phyloP scores from a whole-genome alignment of 2,113 vertebrate species.

The Motacilla tschutschensis region DNA sequence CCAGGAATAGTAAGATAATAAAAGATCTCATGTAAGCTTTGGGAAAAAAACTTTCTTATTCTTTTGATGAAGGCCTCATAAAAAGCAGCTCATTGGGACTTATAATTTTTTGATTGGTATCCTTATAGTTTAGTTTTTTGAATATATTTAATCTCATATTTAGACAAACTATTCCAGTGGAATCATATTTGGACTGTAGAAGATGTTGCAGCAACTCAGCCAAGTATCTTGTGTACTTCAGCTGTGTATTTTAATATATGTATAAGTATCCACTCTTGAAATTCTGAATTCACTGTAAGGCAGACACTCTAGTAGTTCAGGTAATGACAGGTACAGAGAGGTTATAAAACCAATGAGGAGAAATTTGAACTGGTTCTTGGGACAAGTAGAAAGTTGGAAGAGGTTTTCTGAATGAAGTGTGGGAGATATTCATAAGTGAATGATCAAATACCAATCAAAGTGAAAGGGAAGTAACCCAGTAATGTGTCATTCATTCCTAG shows the following conservation, averaged over 20 bases:
- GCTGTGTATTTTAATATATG: neutral
- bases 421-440: neutral
- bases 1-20: neutral
- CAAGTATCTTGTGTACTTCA: neutral
- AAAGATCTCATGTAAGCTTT: neutral
- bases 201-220: accelerated
- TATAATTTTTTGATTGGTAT: neutral
- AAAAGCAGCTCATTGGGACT: neutral
- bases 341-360: neutral
- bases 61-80: neutral
- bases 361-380: neutral
- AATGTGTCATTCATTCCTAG: neutral
- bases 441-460: neutral
- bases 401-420: neutral
- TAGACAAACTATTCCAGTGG: neutral
- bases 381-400: neutral
- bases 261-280: neutral
- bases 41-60: neutral
- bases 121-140: neutral
- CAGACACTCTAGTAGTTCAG: neutral
- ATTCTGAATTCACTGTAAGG: neutral
- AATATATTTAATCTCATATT: neutral
- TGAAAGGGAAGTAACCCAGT: neutral
- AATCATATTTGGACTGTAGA: neutral
- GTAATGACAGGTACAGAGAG: neutral